Evolutionary conservation across 2,888 invertebrate genomes (phyloP).

Genomic region (Pemphredon lugubris): DNA sequence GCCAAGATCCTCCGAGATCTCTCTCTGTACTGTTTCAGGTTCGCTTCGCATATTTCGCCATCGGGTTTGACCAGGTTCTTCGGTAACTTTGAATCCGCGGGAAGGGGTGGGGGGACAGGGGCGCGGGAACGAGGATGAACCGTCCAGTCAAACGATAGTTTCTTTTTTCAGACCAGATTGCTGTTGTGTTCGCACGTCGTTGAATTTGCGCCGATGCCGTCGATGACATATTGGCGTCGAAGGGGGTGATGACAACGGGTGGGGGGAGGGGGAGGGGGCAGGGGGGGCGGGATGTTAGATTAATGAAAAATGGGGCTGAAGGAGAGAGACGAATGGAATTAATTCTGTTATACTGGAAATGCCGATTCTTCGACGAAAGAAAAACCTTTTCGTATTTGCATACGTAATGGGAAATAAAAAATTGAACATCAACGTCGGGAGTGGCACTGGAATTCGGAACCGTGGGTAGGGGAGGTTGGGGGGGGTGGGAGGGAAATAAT

Average conservation of each 20-base stretch:
- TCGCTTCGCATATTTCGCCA: slow-evolving; percentile 59
- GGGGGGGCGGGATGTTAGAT: too few species aligned
- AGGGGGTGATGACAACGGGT: neutral
- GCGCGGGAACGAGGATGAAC: neutral
- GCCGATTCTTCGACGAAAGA: neutral
- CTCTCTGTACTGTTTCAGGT: slow-evolving; percentile 64
- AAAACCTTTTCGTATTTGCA: slow-evolving; percentile 58
- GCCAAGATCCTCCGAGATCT: slow-evolving; percentile 80
- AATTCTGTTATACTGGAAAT: neutral
- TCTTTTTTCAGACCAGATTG: neutral
- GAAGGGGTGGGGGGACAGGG: too few species aligned
- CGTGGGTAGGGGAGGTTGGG: slow-evolving; percentile 37
- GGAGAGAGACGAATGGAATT: too few species aligned
- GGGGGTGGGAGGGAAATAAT: slow-evolving; percentile 49
- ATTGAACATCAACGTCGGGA: slow-evolving; percentile 52
- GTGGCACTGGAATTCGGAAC: too few species aligned
- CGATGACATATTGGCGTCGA: neutral
- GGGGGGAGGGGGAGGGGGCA: slow-evolving; percentile 17
- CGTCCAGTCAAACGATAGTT: neutral
- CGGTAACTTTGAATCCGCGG: slow-evolving; percentile 31
- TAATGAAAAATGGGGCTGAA: too few species aligned
- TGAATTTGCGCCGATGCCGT: neutral
- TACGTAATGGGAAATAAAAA: slow-evolving; percentile 65
- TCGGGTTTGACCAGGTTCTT: slow-evolving; percentile 61
- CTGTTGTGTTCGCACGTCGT: neutral